Conservation (phyloP, 2,888 invertebrate genomes). For the Aphrophora alni region DNA sequence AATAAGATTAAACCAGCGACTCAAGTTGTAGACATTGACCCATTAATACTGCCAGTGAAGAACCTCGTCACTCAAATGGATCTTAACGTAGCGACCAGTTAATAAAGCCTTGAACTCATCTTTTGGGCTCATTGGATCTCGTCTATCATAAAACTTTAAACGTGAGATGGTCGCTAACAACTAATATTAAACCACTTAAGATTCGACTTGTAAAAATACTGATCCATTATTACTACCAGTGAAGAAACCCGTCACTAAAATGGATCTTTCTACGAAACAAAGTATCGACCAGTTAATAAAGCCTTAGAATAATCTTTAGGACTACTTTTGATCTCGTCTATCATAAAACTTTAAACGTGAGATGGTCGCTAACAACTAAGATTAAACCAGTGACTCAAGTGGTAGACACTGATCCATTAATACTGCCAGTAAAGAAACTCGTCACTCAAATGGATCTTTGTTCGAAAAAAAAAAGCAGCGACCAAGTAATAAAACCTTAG, state of each 20-base stretch:
- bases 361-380: constrained; percentile 40
- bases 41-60: constrained; percentile 25
- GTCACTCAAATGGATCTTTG: constrained; percentile 6
- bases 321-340: background rate
- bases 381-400: constrained; percentile 35
- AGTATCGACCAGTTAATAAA: background rate
- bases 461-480: constrained; percentile 26
- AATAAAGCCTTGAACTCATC: background rate
- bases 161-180: too few species aligned
- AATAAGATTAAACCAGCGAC: constrained; percentile 40
- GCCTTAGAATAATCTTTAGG: constrained; percentile 20
- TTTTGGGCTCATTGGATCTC: too few species aligned
- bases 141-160: too few species aligned
- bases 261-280: constrained; percentile 19
- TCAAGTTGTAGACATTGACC: constrained; percentile 42
- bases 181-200: constrained; percentile 36
- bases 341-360: too few species aligned
- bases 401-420: constrained; percentile 43
- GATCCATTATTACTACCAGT: constrained; percentile 34
- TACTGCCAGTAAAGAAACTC: constrained; percentile 4
- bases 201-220: too few species aligned
- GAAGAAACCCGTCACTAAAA: background rate
- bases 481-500: background rate
- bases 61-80: background rate
- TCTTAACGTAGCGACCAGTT: background rate